These are phyloP conservation scores for Alviniconcha marisindica DNA, from an alignment of 1,140 invertebrate genomes.

Conservation along the genomic window DNA sequence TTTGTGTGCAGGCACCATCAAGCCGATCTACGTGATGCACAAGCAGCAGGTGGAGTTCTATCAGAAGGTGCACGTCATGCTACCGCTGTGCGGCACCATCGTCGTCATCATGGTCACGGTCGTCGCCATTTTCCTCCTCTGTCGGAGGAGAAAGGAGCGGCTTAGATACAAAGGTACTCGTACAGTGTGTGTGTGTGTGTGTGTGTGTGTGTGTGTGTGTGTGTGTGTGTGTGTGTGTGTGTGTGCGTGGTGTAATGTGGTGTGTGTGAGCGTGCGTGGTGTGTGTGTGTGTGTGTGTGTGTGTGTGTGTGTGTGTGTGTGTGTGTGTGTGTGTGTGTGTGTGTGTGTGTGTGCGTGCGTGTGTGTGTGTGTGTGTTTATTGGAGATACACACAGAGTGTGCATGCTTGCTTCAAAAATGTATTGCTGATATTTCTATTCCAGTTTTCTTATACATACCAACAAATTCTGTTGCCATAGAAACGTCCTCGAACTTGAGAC, in stretches of 20 bases:
- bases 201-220: slow-evolving; percentile 4
- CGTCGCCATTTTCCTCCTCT: slow-evolving; percentile 83
- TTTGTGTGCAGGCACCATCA: slow-evolving; percentile 91
- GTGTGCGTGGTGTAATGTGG: not conserved
- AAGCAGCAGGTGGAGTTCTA: slow-evolving; percentile 83
- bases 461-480: slow-evolving; percentile 50
- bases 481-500: slow-evolving; percentile 65
- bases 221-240: slow-evolving; percentile 14
- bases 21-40: slow-evolving; percentile 90
- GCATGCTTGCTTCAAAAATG: not conserved
- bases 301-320: too few relatives aligned
- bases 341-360: too few relatives aligned
- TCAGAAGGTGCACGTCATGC: slow-evolving; percentile 92
- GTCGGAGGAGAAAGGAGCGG: slow-evolving; percentile 60
- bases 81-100: slow-evolving; percentile 93
- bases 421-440: not conserved
- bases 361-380: too few relatives aligned
- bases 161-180: slow-evolving; percentile 69
- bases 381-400: not conserved
- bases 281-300: too few relatives aligned
- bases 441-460: not conserved
- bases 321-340: too few relatives aligned
- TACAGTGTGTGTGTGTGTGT: not conserved
- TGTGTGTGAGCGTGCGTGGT: slow-evolving; percentile 45
- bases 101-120: slow-evolving; percentile 91